A percentile compares a stretch with the other conserved stretches of the same genome.
Evolutionary conservation across 2,797 vertebrate genomes (phyloP).

Genomic region (Thalassophryne amazonica): DNA sequence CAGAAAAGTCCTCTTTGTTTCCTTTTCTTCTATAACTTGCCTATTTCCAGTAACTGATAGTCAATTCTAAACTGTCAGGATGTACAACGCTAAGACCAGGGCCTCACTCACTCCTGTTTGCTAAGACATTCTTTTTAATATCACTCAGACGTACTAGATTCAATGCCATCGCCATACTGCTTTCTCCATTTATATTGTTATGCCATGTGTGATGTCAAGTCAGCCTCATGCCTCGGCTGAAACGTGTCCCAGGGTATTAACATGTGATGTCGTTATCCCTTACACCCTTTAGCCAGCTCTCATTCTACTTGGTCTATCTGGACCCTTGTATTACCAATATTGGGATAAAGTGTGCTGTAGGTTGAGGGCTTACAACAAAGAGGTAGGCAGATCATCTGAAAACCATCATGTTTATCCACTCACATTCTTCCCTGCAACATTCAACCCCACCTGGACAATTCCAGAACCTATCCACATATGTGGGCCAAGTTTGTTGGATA

Average conservation of each 20-base stretch:
- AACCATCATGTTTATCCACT: constrained; percentile 48
- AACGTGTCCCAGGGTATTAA: constrained; percentile 68
- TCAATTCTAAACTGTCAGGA: neutral
- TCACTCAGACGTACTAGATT: constrained; percentile 14
- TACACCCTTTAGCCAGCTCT: constrained; percentile 75
- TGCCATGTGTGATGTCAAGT: constrained; percentile 50
- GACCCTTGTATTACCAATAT: constrained; percentile 69
- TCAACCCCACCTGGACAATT: too few species aligned
- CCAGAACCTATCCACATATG: too few species aligned
- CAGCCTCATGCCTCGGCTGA: constrained; percentile 40
- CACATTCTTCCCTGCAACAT: constrained; percentile 41
- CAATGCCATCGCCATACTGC: constrained; percentile 9
- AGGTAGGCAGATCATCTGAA: constrained; percentile 70
- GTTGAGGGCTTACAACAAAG: constrained; percentile 63
- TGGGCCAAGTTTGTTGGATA: too few species aligned
- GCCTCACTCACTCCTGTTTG: too few species aligned
- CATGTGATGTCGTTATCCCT: constrained; percentile 72
- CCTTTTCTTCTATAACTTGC: neutral
- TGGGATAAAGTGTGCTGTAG: constrained; percentile 76
- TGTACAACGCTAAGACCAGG: too few species aligned
- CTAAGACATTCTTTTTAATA: neutral
- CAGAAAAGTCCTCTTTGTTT: neutral
- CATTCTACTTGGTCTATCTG: constrained; percentile 71
- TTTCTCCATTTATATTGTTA: constrained; percentile 22
- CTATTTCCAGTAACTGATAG: neutral